Percentiles rank a stretch among this genome's conserved stretches.
Conservation (phyloP, 1,140 invertebrate species). For the Thereuonema tuberculata region DNA sequence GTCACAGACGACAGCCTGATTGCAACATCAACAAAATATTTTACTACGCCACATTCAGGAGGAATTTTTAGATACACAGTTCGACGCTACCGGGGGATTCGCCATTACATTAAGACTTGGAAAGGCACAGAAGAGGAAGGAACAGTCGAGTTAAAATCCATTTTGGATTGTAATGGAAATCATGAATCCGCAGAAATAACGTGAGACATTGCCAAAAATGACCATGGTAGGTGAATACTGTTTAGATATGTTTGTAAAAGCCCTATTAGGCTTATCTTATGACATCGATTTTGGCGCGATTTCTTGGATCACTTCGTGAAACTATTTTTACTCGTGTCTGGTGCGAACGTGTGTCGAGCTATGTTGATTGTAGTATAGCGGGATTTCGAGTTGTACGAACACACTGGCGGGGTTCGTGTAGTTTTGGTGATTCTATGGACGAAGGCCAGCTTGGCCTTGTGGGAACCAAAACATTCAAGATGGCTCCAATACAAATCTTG, state of each 20-base stretch:
- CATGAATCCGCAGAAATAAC: background rate
- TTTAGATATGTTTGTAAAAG: background rate
- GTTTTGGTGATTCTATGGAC: no score
- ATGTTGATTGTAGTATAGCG: no score
- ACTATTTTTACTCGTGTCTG: no score
- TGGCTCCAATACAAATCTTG: background rate
- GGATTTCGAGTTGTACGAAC: no score
- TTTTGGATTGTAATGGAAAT: background rate
- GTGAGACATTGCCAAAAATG: conserved; percentile 5
- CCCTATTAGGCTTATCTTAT: background rate
- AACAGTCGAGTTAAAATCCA: background rate
- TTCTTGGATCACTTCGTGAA: background rate
- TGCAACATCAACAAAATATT: conserved; percentile 10
- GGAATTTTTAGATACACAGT: background rate
- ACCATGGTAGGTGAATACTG: conserved; percentile 5
- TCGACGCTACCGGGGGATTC: background rate
- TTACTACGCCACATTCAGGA: conserved; percentile 7
- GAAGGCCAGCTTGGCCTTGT: background rate
- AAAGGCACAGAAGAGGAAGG: background rate
- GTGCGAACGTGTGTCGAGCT: no score
- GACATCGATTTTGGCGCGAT: background rate
- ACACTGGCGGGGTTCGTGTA: no score
- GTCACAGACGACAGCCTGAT: background rate
- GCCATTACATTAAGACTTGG: background rate
- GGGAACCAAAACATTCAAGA: background rate